Percentiles rank a stretch among this genome's conserved stretches.
phyloP scores from a whole-genome alignment of 2,888 invertebrate species.

The Parelbella ahira region DNA sequence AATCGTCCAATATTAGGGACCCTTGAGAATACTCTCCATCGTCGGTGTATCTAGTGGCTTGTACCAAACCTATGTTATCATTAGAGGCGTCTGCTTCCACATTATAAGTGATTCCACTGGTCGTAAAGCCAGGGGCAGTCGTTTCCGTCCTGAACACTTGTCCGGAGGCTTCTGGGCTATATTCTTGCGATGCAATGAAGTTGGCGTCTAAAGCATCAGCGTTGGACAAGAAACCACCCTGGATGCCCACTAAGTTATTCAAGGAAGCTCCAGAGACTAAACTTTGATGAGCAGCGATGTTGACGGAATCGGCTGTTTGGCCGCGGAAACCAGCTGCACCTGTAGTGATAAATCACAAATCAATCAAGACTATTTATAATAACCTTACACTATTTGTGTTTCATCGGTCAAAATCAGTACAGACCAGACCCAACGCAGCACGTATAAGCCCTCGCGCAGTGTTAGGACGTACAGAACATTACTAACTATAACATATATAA shows the following conservation, averaged over 20 bases:
- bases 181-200: slow-evolving; percentile 66
- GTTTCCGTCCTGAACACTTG: slow-evolving; percentile 31
- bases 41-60: slow-evolving; percentile 52
- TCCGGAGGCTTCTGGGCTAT: slow-evolving; percentile 39
- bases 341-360: slow-evolving; percentile 35
- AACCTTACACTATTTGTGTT: too few species aligned
- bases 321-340: slow-evolving; percentile 71
- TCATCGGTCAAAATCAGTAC: too few species aligned
- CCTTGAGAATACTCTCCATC: slow-evolving; percentile 59
- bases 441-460: too few species aligned
- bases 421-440: too few species aligned
- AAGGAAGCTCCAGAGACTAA: slow-evolving; percentile 67
- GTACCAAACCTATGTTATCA: slow-evolving; percentile 52
- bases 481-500: too few species aligned
- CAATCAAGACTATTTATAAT: too few species aligned
- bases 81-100: slow-evolving; percentile 32
- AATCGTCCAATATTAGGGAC: slow-evolving; percentile 67
- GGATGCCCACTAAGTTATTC: slow-evolving; percentile 69
- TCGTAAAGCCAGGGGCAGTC: slow-evolving; percentile 25
- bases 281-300: slow-evolving; percentile 72
- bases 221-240: slow-evolving; percentile 55
- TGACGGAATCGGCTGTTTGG: slow-evolving; percentile 68
- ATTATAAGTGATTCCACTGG: slow-evolving; percentile 34
- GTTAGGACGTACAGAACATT: too few species aligned
- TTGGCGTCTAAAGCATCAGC: slow-evolving; percentile 59